Evolutionary conservation across 92 coral and sea anemone species (phyloP).

Genomic region (Pocillopora meandrina): DNA sequence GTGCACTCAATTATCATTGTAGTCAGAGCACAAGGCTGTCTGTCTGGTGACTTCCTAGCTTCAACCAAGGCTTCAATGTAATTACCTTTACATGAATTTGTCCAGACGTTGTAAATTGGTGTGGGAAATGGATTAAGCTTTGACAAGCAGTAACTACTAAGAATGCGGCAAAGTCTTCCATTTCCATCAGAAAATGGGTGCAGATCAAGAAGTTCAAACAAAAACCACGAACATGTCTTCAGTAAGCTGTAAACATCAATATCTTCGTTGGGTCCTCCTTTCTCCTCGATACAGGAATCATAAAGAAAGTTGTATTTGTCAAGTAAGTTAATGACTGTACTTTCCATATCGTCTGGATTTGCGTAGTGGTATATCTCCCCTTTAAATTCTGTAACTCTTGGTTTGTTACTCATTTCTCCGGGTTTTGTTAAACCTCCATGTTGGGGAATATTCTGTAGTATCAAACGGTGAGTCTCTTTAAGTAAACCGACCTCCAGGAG

Average conservation of each 20-base stretch:
- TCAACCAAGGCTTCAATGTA: constrained; percentile 72
- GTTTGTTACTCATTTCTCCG: constrained; percentile 57
- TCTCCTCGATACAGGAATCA: constrained; percentile 27
- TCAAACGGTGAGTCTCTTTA: constrained; percentile 53
- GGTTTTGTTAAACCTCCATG: constrained; percentile 49
- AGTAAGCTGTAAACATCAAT: constrained; percentile 52
- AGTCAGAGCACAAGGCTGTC: constrained; percentile 69
- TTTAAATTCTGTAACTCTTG: constrained; percentile 51
- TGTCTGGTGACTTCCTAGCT: constrained; percentile 54
- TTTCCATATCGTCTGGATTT: constrained; percentile 69
- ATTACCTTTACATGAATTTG: constrained; percentile 69
- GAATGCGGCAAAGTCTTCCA: constrained; percentile 85
- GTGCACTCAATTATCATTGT: constrained; percentile 89
- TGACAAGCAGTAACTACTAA: constrained; percentile 77
- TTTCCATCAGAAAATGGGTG: constrained; percentile 96
- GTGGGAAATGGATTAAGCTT: constrained; percentile 82
- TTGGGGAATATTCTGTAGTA: constrained; percentile 45
- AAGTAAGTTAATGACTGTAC: constrained; percentile 53
- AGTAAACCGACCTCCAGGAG: constrained; percentile 51
- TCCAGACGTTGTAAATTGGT: constrained; percentile 86
- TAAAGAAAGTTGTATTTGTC: constrained; percentile 71
- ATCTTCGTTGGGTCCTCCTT: not conserved
- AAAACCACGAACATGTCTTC: constrained; percentile 71
- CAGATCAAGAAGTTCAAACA: constrained; percentile 82
- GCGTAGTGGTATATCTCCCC: constrained; percentile 72